phyloP scores from a whole-genome alignment of 2,888 invertebrate genomes.

The Calameuta idolon region DNA sequence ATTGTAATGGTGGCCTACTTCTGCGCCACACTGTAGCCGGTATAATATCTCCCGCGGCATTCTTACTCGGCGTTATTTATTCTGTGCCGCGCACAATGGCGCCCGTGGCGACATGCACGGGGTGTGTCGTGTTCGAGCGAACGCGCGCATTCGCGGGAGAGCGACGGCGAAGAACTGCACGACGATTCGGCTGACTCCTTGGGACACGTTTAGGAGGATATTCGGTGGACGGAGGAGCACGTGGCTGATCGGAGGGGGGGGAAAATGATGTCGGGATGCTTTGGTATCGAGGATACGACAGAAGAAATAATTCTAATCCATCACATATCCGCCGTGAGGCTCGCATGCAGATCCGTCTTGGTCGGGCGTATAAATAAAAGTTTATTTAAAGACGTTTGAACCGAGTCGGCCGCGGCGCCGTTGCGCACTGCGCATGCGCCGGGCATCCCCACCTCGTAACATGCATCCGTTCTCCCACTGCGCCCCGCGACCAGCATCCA shows the following conservation, averaged over 20 bases:
- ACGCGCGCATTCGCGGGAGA: background rate
- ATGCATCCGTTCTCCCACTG: too few relatives aligned
- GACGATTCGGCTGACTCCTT: background rate
- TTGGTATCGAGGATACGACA: too few relatives aligned
- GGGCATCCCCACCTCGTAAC: too few relatives aligned
- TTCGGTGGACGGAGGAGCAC: background rate
- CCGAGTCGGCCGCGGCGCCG: constrained; percentile 17
- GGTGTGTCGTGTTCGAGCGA: constrained; percentile 1
- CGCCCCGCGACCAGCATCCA: too few relatives aligned
- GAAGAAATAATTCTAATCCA: constrained; percentile 45
- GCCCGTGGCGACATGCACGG: constrained; percentile 22
- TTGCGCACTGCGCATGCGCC: too few relatives aligned
- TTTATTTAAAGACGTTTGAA: constrained; percentile 62
- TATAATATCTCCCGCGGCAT: constrained; percentile 64
- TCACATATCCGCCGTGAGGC: constrained; percentile 55
- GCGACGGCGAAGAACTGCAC: background rate
- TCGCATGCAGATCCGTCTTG: constrained; percentile 60
- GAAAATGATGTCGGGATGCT: too few relatives aligned
- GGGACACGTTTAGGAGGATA: background rate
- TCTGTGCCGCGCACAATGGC: constrained; percentile 56
- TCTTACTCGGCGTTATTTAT: constrained; percentile 62
- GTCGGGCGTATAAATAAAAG: constrained; percentile 63
- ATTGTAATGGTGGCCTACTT: constrained; percentile 60
- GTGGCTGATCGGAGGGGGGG: background rate
- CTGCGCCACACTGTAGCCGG: constrained; percentile 44